Conservation (phyloP, 2,113 vertebrate genomes). For the Hyperopisus bebe region DNA sequence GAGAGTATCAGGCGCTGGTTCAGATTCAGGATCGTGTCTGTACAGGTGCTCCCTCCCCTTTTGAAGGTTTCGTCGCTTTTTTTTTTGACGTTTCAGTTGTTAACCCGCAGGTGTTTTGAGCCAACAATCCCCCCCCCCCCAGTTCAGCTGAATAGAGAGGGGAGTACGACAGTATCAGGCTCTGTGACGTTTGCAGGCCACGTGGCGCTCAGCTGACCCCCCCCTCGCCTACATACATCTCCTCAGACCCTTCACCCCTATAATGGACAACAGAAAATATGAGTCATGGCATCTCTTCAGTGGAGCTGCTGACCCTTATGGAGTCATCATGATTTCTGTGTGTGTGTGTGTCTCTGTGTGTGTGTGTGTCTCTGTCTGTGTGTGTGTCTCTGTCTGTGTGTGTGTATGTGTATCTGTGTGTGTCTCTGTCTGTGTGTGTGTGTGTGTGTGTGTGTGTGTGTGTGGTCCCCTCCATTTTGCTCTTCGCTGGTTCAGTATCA, state of each 20-base stretch:
- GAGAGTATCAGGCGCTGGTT: not conserved
- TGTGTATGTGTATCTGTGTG: not conserved
- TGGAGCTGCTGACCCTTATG: not conserved
- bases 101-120: not conserved
- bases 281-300: constrained; percentile 1
- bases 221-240: not conserved
- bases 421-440: fast-evolving
- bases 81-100: not conserved
- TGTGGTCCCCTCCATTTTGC: not conserved
- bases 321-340: not conserved
- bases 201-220: not conserved
- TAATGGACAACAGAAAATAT: not conserved
- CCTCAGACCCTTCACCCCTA: not conserved
- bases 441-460: not conserved
- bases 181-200: not conserved
- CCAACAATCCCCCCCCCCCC: no score
- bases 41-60: not conserved
- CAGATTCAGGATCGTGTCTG: not conserved
- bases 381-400: no score
- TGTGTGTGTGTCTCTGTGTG: not conserved
- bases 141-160: not conserved
- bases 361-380: not conserved
- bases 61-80: not conserved
- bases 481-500: not conserved
- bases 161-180: not conserved